Percentiles rank a stretch among this genome's conserved stretches.
These are phyloP conservation scores for Apis florea DNA, from an alignment of 1,140 invertebrate genomes.

Conservation along the genomic window DNA sequence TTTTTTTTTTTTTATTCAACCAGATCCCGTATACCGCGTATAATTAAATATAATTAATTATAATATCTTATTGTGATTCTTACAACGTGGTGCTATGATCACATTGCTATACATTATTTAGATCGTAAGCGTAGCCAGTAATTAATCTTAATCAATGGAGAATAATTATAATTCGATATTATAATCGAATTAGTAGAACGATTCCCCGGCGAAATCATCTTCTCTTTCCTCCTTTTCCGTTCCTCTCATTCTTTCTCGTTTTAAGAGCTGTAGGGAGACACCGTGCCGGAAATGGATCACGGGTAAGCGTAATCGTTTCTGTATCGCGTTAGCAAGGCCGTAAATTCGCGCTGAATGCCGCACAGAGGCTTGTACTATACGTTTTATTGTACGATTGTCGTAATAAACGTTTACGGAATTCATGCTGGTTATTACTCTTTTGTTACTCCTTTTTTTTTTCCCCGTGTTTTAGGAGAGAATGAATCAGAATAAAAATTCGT, in stretches of 20 bases:
- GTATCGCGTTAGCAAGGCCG: conserved; percentile 38
- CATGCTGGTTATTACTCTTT: background rate
- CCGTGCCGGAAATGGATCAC: conserved; percentile 3
- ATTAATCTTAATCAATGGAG: conserved; percentile 23
- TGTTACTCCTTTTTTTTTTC: background rate
- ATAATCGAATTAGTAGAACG: conserved; percentile 6
- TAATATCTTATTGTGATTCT: conserved; percentile 18
- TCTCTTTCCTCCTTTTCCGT: too few species aligned
- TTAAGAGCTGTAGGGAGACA: background rate
- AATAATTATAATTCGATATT: background rate
- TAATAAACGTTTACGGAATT: conserved; percentile 62
- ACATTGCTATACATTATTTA: conserved; percentile 17
- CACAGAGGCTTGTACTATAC: conserved; percentile 62
- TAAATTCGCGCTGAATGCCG: conserved; percentile 51
- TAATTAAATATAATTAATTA: conserved; percentile 17
- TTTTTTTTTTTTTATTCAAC: background rate
- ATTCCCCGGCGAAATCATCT: background rate
- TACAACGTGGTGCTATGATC: conserved; percentile 17
- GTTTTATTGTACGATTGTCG: conserved; percentile 46
- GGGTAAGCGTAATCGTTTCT: conserved; percentile 30
- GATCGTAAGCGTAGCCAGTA: conserved; percentile 7
- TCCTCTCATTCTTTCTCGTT: background rate
- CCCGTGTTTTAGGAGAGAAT: background rate
- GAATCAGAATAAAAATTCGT: too few species aligned
- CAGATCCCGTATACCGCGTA: background rate